These are phyloP conservation scores for Denticeps clupeoides DNA, from an alignment of 2,797 vertebrate genomes.

Conservation along the genomic window DNA sequence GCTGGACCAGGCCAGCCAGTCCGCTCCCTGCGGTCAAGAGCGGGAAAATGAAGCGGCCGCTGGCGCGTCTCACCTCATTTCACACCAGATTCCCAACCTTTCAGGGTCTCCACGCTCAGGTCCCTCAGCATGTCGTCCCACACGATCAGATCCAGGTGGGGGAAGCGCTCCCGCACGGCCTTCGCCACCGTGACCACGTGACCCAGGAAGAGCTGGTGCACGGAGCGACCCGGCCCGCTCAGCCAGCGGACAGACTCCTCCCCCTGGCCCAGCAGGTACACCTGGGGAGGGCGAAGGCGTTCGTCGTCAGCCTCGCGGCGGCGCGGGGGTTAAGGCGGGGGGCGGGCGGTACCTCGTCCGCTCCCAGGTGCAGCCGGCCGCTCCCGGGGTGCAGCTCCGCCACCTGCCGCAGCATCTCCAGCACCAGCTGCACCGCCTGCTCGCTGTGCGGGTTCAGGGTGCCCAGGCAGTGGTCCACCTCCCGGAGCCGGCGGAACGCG, in stretches of 20 bases:
- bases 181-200: conserved; percentile 74
- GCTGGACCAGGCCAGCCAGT: conserved; percentile 73
- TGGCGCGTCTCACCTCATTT: too few species aligned
- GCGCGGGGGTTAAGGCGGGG: too few species aligned
- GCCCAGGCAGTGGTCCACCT: conserved; percentile 70
- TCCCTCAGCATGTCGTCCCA: conserved; percentile 95
- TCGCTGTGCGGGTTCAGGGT: conserved; percentile 79
- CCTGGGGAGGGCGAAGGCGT: conserved; percentile 66
- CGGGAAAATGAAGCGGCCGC: too few species aligned
- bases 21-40: conserved; percentile 64
- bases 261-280: conserved; percentile 83
- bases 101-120: conserved; percentile 63
- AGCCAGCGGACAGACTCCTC: conserved; percentile 77
- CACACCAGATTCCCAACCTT: too few species aligned
- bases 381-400: conserved; percentile 66
- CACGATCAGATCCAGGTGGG: conserved; percentile 65
- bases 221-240: conserved; percentile 47
- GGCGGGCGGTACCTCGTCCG: conserved; percentile 60
- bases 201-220: conserved; percentile 71
- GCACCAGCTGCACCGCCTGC: conserved; percentile 60
- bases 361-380: conserved; percentile 60
- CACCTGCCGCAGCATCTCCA: conserved; percentile 79
- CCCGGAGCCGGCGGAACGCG: conserved; percentile 67
- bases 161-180: conserved; percentile 53
- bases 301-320: too few species aligned